These are phyloP conservation scores for Microctenopoma lineatum DNA, from an alignment of 2,797 vertebrate genomes.

Conservation along the genomic window DNA sequence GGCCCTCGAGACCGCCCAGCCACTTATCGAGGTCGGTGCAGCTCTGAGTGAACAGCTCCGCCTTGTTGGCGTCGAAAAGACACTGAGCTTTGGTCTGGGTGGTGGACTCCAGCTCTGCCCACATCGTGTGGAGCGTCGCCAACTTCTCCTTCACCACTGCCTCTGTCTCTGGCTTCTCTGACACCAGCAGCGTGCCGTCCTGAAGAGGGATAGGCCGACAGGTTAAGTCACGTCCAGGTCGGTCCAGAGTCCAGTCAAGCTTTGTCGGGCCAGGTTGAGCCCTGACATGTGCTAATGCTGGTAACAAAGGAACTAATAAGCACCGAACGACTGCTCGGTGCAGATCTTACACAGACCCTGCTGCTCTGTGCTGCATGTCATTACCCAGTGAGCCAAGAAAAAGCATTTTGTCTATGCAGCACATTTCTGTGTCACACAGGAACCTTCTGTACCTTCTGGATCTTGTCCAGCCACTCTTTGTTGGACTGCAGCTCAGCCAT, in stretches of 20 bases:
- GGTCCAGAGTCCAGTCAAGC: no score
- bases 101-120: conserved; percentile 92
- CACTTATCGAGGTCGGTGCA: conserved; percentile 94
- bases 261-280: no score
- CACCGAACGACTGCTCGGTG: no score
- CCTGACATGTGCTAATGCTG: no score
- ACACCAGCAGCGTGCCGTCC: conserved; percentile 91
- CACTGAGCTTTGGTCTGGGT: conserved; percentile 96
- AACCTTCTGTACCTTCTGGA: conserved; percentile 86
- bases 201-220: conserved; percentile 36
- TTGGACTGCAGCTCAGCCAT: conserved; percentile 94
- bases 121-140: conserved; percentile 85
- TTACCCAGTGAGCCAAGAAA: background rate
- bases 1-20: conserved; percentile 90
- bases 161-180: conserved; percentile 93
- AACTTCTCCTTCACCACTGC: conserved; percentile 90
- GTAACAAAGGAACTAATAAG: no score
- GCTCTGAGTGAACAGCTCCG: conserved; percentile 95
- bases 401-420: background rate
- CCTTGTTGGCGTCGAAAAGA: conserved; percentile 95
- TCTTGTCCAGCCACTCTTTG: conserved; percentile 95
- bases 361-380: background rate
- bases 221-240: no score
- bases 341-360: no score
- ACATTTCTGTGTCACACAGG: background rate